These are phyloP conservation scores for Tinamus major DNA, from an alignment of 2,797 vertebrate species.

Conservation along the genomic window DNA sequence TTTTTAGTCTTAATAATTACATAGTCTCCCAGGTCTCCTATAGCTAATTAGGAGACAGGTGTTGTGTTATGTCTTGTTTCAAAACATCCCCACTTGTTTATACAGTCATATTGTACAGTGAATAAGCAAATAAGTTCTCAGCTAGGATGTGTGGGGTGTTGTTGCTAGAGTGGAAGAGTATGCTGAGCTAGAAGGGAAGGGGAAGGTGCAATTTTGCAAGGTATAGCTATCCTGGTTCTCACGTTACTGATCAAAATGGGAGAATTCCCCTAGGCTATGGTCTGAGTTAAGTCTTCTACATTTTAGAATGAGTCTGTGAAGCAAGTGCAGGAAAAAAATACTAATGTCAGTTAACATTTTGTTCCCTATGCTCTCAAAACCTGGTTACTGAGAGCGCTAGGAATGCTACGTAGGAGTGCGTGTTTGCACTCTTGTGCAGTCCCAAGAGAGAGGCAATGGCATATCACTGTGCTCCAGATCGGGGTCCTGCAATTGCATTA, in stretches of 20 bases:
- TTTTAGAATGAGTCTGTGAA: neutral
- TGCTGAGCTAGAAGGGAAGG: neutral
- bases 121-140: neutral
- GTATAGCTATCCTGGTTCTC: neutral
- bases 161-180: fast-evolving
- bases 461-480: neutral
- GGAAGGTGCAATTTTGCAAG: neutral
- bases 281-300: neutral
- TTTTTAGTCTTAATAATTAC: neutral
- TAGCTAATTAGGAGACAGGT: neutral
- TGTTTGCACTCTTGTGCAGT: fast-evolving
- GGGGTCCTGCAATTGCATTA: neutral
- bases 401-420: neutral
- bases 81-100: neutral
- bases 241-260: neutral
- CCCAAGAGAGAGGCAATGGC: neutral
- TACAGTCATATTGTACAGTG: neutral
- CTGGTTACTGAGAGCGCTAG: neutral
- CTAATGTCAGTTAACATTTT: neutral
- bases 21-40: neutral
- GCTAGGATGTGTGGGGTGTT: neutral
- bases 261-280: neutral
- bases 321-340: neutral
- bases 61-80: neutral
- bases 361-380: neutral